phyloP scores from a whole-genome alignment of 2,797 vertebrate species.

The Myripristis murdjan region DNA sequence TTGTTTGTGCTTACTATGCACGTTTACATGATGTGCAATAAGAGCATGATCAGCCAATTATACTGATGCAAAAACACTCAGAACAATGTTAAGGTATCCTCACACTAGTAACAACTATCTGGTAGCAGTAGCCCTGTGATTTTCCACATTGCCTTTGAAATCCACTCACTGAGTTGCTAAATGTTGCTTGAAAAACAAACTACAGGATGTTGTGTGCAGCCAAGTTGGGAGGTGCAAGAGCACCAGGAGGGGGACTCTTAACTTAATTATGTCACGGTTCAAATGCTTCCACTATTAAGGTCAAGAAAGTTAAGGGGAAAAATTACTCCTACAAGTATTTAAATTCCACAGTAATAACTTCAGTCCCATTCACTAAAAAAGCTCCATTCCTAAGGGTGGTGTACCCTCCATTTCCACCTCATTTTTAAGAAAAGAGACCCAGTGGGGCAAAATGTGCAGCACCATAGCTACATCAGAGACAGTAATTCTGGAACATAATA shows the following conservation, averaged over 20 bases:
- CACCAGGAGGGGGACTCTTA: background rate
- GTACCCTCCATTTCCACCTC: background rate
- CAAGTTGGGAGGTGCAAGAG: constrained; percentile 3
- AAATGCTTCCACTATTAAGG: constrained; percentile 42
- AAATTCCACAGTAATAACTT: background rate
- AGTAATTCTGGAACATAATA: background rate
- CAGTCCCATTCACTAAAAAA: background rate
- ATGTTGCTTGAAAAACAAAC: constrained; percentile 27
- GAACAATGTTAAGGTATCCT: constrained; percentile 14
- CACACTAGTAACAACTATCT: constrained; percentile 36
- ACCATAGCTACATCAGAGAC: background rate
- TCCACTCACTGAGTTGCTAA: constrained; percentile 18
- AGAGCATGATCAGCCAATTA: background rate
- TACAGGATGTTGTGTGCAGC: constrained; percentile 24
- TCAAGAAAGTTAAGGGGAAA: background rate
- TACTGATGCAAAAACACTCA: background rate
- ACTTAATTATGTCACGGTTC: constrained; percentile 51
- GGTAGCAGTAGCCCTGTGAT: constrained; percentile 44
- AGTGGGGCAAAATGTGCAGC: background rate
- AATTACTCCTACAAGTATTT: background rate
- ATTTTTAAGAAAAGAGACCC: background rate
- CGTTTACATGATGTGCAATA: background rate
- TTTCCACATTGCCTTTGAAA: constrained; percentile 18
- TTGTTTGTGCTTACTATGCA: background rate
- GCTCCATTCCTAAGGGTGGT: background rate